Evolutionary conservation across 2,888 invertebrate genomes (phyloP).

Genomic region (Apamea monoglypha): DNA sequence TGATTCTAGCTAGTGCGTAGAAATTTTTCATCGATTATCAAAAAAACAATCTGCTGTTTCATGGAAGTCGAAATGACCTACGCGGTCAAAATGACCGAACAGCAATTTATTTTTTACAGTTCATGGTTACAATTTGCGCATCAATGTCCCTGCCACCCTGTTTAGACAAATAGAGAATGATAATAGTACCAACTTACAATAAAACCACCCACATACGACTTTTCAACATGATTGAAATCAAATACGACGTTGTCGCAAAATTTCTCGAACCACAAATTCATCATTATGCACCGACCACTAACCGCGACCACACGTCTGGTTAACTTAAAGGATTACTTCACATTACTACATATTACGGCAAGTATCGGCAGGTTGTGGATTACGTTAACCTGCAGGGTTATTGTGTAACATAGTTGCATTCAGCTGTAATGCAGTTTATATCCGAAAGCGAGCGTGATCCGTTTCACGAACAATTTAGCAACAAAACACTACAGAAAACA

Average conservation of each 20-base stretch:
- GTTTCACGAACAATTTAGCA: background rate
- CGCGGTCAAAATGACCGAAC: no score
- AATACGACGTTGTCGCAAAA: conserved; percentile 68
- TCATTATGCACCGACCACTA: conserved; percentile 54
- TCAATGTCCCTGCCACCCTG: no score
- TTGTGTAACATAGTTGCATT: conserved; percentile 28
- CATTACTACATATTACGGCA: conserved; percentile 47
- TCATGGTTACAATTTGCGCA: no score
- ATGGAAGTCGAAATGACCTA: no score
- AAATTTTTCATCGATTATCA: no score
- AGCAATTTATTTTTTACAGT: no score
- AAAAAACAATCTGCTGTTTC: no score
- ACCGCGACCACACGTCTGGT: conserved; percentile 45
- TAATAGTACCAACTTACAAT: conserved; percentile 54
- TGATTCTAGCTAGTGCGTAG: no score
- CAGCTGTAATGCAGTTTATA: background rate
- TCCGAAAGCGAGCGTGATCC: background rate
- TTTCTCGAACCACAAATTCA: conserved; percentile 76
- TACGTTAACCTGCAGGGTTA: conserved; percentile 41
- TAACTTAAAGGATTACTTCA: conserved; percentile 17
- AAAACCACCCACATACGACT: conserved; percentile 35
- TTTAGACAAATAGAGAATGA: background rate
- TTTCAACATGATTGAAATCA: conserved; percentile 64
- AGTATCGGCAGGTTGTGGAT: conserved; percentile 20
- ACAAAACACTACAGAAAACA: background rate